A percentile compares a stretch with the other conserved stretches of the same genome.
phyloP scores from a whole-genome alignment of 2,797 vertebrate genomes.

The Echeneis naucrates region DNA sequence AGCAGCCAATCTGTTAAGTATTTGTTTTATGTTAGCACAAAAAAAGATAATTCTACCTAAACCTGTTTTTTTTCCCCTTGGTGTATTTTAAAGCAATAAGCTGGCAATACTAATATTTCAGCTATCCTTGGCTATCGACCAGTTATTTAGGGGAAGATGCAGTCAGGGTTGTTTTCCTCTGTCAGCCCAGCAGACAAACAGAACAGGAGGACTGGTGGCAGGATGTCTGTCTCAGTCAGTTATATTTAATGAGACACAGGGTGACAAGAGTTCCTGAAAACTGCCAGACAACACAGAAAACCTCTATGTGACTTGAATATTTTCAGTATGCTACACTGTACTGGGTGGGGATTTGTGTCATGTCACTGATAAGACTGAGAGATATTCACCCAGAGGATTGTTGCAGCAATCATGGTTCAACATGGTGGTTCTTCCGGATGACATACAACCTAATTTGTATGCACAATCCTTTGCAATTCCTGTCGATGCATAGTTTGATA shows the following conservation, averaged over 20 bases:
- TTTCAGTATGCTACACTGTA: constrained; percentile 10
- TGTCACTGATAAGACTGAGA: constrained; percentile 8
- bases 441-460: constrained; percentile 22
- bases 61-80: constrained; percentile 36
- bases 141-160: not conserved
- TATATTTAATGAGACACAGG: constrained; percentile 75
- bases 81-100: constrained; percentile 56
- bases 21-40: constrained; percentile 55
- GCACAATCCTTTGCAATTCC: constrained; percentile 15
- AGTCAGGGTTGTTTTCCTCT: constrained; percentile 31
- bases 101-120: constrained; percentile 44
- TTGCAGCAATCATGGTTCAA: not conserved
- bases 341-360: constrained; percentile 23
- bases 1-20: constrained; percentile 9
- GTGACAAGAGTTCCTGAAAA: constrained; percentile 54
- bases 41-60: constrained; percentile 49
- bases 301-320: constrained; percentile 15
- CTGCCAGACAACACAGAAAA: constrained; percentile 62
- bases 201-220: constrained; percentile 45
- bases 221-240: constrained; percentile 73
- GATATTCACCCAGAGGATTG: constrained; percentile 9
- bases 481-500: constrained; percentile 44
- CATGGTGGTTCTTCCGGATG: not conserved
- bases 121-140: not conserved
- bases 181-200: constrained; percentile 22